Evolutionary conservation across 37 sponge, comb jelly and placozoan genomes (phyloP).

Genomic region (Ephydatia muelleri): DNA sequence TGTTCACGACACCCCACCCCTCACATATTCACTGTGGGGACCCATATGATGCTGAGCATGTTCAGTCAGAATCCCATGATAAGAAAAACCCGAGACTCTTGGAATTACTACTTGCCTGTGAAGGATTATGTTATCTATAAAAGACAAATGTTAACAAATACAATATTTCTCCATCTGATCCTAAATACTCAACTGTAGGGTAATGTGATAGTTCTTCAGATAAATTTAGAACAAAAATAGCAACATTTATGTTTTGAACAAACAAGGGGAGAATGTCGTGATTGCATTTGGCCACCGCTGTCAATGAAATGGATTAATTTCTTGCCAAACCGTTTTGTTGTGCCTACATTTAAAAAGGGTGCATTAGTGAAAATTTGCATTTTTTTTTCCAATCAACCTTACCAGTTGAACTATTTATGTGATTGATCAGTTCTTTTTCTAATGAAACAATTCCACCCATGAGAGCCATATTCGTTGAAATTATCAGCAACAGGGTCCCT

Average conservation of each 20-base stretch:
- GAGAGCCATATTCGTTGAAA: too few relatives aligned
- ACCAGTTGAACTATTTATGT: too few relatives aligned
- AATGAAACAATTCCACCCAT: too few relatives aligned
- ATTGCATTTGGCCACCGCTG: constrained; percentile 25
- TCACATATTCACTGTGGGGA: constrained; percentile 4
- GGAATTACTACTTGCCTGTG: constrained; percentile 1
- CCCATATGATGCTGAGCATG: neutral
- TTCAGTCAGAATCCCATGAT: constrained; percentile 1
- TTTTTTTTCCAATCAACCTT: too few relatives aligned
- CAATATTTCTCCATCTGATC: constrained; percentile 11
- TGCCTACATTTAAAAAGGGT: too few relatives aligned
- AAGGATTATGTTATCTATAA: neutral
- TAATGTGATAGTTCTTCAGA: neutral
- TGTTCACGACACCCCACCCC: neutral
- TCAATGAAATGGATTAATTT: neutral
- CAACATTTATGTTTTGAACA: neutral
- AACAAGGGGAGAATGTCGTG: constrained; percentile 22
- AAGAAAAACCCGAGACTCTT: constrained; percentile 3
- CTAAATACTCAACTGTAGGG: neutral
- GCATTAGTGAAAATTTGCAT: too few relatives aligned
- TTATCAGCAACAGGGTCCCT: too few relatives aligned
- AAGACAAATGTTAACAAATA: neutral
- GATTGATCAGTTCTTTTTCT: too few relatives aligned
- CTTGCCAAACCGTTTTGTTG: too few relatives aligned
- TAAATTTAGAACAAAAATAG: neutral